Evolutionary conservation across 2,113 vertebrate genomes (phyloP), one percentile per base, ranked within the genome.

Genomic region (Pseudois nayaur): DNA sequence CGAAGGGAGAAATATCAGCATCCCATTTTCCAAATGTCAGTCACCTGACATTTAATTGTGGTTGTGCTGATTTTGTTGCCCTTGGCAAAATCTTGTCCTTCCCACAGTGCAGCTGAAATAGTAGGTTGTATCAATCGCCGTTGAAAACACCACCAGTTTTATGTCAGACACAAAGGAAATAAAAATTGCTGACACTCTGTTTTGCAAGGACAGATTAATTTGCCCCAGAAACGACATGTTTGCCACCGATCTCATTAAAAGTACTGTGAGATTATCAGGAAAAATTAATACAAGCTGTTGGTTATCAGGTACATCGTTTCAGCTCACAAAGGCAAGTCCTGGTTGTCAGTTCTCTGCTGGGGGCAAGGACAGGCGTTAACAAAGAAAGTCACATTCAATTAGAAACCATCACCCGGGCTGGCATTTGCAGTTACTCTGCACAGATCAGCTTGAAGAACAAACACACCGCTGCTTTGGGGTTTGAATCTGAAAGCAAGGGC

Each of bases 171-270:
- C 92, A 92, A 92, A 98, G 91, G 96, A 97, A 98, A 96, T 94
- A 97, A 98, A 98, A 97, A 91, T 19, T 11, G 98, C 98, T 98
- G 98, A 98, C 93, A 93, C 84, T 92, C 94, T 79, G 33, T 89
- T 98, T 98, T 87, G 52, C 96, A 98, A 98, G 96, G 97, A 98
- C 97, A 98, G 98, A 98, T 97, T 96, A 98, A 98, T 98, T 97
- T 98, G 94, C 98, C 97, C 97, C 89, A 92, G 94, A 96, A 97
- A 92, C 27, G 89, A 88, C 67, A 6, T n/a, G 59, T 94, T 94
- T 96, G 95, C 89, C 94, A 83, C 95, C 29, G 19, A 94, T 97
- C 97, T 97, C 97, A 96, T 97, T 97, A 98, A 96, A 97, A 94
- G 78, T 19, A 78, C 91, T 43, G 21, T 90, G 95, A 98, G 96